These are phyloP conservation scores for Ochotona princeps DNA, from an alignment of 2,113 vertebrate genomes.

Conservation along the genomic window DNA sequence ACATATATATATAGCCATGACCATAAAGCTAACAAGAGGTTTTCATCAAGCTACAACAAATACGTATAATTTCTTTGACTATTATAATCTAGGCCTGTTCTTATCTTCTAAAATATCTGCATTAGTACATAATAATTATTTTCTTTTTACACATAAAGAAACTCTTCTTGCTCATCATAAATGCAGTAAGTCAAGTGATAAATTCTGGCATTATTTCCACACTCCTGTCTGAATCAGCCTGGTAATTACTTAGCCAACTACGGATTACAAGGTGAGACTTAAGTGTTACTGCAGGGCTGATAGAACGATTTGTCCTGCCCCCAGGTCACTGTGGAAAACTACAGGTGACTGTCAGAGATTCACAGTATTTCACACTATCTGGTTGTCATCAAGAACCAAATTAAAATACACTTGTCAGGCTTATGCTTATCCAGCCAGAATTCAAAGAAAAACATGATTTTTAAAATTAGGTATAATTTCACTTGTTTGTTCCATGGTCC, in stretches of 20 bases:
- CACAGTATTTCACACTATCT: background rate
- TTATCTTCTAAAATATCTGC: slow-evolving; percentile 1
- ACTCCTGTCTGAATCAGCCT: background rate
- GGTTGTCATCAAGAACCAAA: slow-evolving; percentile 27
- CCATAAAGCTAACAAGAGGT: background rate
- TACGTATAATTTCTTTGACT: background rate
- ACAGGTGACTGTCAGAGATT: background rate
- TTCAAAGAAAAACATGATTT: background rate
- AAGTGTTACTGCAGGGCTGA: background rate
- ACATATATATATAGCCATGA: background rate
- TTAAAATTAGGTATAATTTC: background rate
- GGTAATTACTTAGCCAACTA: background rate
- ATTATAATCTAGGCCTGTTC: background rate
- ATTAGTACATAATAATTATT: background rate
- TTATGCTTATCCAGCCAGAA: background rate
- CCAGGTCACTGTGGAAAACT: background rate
- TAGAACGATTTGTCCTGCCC: background rate
- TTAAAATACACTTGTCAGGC: background rate
- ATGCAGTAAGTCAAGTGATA: background rate
- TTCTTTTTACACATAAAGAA: background rate
- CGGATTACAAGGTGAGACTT: background rate
- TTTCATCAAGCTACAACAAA: background rate
- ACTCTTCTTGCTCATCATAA: background rate
- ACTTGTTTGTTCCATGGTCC: background rate
- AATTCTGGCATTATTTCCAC: background rate